Conservation (phyloP, 1,140 invertebrate species). For the Drepana arcuata region DNA sequence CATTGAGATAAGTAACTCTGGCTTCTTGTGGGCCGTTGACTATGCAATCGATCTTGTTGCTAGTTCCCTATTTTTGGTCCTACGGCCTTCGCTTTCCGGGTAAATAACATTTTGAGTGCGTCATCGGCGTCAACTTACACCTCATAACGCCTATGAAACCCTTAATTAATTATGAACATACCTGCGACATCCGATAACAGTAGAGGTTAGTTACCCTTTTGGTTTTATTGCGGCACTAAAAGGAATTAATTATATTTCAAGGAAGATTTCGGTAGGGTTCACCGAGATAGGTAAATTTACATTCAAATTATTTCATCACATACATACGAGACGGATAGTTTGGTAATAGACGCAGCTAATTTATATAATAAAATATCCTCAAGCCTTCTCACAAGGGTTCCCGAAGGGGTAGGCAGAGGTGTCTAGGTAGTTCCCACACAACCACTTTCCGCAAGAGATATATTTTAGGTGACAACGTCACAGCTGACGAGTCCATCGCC, state of each 20-base stretch:
- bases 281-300: constrained; percentile 9
- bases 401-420: too few relatives aligned
- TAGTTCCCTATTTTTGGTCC: neutral
- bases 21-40: neutral
- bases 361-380: too few relatives aligned
- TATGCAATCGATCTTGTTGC: neutral
- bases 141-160: constrained; percentile 16
- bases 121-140: constrained; percentile 15
- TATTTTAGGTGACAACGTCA: too few relatives aligned
- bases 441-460: too few relatives aligned
- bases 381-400: too few relatives aligned
- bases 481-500: too few relatives aligned
- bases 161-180: constrained; percentile 18
- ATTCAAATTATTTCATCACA: too few relatives aligned
- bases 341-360: too few relatives aligned
- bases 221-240: constrained; percentile 20
- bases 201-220: constrained; percentile 16
- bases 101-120: neutral
- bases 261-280: constrained; percentile 5
- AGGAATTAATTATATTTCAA: constrained; percentile 20
- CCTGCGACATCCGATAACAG: constrained; percentile 18
- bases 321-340: too few relatives aligned
- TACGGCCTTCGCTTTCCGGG: neutral
- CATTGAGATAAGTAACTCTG: constrained; percentile 2
- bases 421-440: too few relatives aligned